Evolutionary conservation across 2,797 vertebrate genomes (phyloP).

Genomic region (Telmatherina bonti): DNA sequence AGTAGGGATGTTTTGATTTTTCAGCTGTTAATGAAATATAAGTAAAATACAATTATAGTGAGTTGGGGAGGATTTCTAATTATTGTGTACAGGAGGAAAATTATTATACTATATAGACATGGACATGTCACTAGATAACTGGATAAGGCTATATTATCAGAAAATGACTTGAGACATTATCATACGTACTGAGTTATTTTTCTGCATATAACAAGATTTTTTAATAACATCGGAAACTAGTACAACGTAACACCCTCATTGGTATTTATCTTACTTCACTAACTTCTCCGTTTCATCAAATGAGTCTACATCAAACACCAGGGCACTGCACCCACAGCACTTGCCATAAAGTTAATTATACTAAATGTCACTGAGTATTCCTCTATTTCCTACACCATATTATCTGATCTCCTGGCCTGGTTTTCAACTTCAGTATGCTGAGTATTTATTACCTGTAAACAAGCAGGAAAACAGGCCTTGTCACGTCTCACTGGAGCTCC

Average conservation of each 20-base stretch:
- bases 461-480: slow-evolving; percentile 67
- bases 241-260: not conserved
- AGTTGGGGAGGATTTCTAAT: too few species aligned
- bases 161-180: not conserved
- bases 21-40: too few species aligned
- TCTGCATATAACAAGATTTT: not conserved
- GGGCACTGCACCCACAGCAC: slow-evolving; percentile 9
- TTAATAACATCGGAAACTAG: not conserved
- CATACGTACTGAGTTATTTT: not conserved
- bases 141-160: too few species aligned
- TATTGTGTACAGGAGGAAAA: too few species aligned
- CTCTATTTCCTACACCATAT: slow-evolving; percentile 48
- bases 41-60: too few species aligned
- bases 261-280: not conserved
- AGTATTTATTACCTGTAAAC: slow-evolving; percentile 81
- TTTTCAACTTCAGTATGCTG: slow-evolving; percentile 57
- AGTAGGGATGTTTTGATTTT: too few species aligned
- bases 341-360: slow-evolving; percentile 42
- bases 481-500: slow-evolving; percentile 74
- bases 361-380: slow-evolving; percentile 64
- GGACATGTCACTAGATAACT: too few species aligned
- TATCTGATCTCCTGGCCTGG: slow-evolving; percentile 61
- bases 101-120: too few species aligned
- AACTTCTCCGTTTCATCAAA: not conserved
- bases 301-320: not conserved